Percentiles rank a stretch among this genome's conserved stretches.
Evolutionary conservation across 2,113 vertebrate genomes (phyloP).

Genomic region (Struthio camelus): DNA sequence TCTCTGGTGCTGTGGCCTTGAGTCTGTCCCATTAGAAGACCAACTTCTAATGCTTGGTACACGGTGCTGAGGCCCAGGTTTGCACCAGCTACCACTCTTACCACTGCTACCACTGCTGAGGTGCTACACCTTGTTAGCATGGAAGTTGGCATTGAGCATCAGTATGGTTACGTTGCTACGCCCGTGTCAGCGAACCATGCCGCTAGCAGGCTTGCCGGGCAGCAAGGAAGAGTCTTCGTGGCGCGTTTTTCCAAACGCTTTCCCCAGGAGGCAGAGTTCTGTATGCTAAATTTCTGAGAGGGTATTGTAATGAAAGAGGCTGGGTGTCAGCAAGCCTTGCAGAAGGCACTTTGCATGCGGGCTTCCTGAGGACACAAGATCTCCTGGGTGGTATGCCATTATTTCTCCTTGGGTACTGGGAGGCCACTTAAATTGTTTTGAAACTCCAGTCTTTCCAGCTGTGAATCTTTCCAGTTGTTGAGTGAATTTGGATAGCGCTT

Average conservation of each 20-base stretch:
- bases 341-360: fast-evolving
- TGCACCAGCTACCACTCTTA: not conserved
- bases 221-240: too few species aligned
- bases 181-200: not conserved
- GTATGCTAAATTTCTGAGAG: not conserved
- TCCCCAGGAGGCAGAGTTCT: too few species aligned
- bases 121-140: too few species aligned
- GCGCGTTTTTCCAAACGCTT: not conserved
- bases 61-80: not conserved
- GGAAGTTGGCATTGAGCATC: too few species aligned
- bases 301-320: not conserved
- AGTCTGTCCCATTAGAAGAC: too few species aligned
- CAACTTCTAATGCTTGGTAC: not conserved
- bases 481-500: not conserved
- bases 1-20: not conserved
- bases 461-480: too few species aligned
- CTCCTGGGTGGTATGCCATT: fast-evolving
- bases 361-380: fast-evolving
- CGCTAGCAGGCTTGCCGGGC: too few species aligned
- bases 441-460: not conserved
- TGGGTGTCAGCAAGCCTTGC: not conserved
- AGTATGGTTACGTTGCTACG: too few species aligned
- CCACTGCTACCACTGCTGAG: not conserved
- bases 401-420: not conserved
- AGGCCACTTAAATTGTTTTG: not conserved